A percentile compares a stretch with the other conserved stretches of the same genome.
Conservation (phyloP, 2,888 invertebrate genomes). For the Kryphioiulus occultus region DNA sequence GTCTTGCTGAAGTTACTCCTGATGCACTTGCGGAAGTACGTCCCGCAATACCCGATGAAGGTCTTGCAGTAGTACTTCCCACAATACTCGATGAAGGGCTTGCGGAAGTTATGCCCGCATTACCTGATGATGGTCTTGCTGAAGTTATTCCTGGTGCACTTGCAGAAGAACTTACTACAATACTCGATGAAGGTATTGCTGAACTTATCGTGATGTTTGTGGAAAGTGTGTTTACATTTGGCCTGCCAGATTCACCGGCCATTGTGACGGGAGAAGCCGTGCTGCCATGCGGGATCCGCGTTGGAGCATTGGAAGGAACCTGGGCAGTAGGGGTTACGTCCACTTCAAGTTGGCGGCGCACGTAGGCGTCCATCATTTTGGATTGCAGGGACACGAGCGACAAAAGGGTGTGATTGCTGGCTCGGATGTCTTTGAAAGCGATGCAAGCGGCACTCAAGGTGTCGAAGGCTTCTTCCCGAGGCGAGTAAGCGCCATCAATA, state of each 20-base stretch:
- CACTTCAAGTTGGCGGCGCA: neutral
- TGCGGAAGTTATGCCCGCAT: neutral
- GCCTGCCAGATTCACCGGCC: neutral
- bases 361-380: slow-evolving; percentile 28
- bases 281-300: neutral
- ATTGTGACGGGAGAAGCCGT: neutral
- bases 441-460: neutral
- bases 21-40: neutral
- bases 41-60: neutral
- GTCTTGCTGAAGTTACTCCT: neutral
- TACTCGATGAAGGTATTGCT: no score
- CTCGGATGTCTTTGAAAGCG: neutral
- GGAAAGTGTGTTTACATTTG: neutral
- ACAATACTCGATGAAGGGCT: neutral
- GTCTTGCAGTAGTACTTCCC: neutral
- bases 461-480: slow-evolving; percentile 28
- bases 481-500: neutral
- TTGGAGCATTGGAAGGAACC: neutral
- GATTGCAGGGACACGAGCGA: slow-evolving; percentile 12
- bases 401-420: neutral
- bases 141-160: no score
- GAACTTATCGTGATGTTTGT: neutral
- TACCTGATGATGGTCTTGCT: no score
- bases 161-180: no score
- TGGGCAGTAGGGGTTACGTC: neutral